These are phyloP conservation scores for Proisotoma minuta DNA, from an alignment of 2,888 invertebrate genomes.

Conservation along the genomic window DNA sequence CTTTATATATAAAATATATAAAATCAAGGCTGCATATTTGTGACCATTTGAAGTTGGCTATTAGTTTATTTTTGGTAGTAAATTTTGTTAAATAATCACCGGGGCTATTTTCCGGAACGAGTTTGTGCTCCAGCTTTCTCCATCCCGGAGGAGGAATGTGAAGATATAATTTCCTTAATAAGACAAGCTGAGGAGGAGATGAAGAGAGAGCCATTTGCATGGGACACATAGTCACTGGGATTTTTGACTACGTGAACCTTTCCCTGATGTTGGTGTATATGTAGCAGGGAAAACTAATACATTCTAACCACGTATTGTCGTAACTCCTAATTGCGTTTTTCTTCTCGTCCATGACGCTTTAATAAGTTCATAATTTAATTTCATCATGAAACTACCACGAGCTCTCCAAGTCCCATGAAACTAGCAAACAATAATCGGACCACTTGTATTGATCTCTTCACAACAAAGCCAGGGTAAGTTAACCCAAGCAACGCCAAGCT, in stretches of 20 bases:
- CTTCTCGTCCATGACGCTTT: conserved; percentile 20
- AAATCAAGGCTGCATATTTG: too few species aligned
- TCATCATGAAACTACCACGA: conserved; percentile 5
- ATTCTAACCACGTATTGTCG: conserved; percentile 25
- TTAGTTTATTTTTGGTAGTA: too few species aligned
- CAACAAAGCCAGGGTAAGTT: too few species aligned
- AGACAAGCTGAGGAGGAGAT: background rate
- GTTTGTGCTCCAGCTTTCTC: too few species aligned
- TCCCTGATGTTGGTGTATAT: background rate
- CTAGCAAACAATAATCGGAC: conserved; percentile 12
- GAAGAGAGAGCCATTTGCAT: conserved; percentile 9
- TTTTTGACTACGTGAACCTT: background rate
- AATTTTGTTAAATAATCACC: too few species aligned
- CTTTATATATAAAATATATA: too few species aligned
- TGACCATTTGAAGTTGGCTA: too few species aligned
- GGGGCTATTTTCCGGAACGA: too few species aligned
- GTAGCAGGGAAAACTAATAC: background rate
- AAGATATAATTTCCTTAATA: conserved; percentile 6
- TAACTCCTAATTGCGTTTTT: conserved; percentile 38
- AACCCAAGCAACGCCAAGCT: too few species aligned
- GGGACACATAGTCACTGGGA: conserved; percentile 13
- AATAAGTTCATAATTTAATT: conserved; percentile 27
- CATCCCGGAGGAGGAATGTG: too few species aligned
- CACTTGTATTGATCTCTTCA: conserved; percentile 11
- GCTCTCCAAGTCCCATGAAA: background rate